Evolutionary conservation across 1,140 invertebrate species (phyloP), one percentile per base, ranked within the genome.

Genomic region (Gonioctena quinquepunctata): DNA sequence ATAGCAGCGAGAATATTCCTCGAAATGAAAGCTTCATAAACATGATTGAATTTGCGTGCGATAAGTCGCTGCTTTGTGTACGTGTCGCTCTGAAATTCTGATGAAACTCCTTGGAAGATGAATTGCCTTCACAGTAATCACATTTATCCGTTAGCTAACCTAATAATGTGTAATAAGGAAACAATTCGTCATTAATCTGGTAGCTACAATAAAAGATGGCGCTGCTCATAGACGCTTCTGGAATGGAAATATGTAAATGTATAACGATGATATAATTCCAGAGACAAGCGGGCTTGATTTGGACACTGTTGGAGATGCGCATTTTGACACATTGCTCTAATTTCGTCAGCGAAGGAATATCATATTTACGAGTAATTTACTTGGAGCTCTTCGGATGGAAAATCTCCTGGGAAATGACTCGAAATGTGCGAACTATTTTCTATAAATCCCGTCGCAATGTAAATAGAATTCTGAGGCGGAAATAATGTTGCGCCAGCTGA

Each of bases 121-220:
- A 72, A 69, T 68, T 68, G 71, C 61, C 61, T 49, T 48, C 71
- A 50, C 62, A 52, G 69, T 72, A 72, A 72, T 72, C 63, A 56
- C 49, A 69, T 72, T 72, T 72, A 66, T 66, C 61, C 25, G 50
- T 69, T 56, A 54, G 71, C 69, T 72, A 72, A 72, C 71, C 71
- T 72, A 72, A 72, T 72, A 72, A 73, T 63, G 56, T 64, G 60
- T 73, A 73, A 73, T 73, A 73, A 73, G 68, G 63, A 68, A 73
- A 73, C 71, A 73, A 73, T 73, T 70, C 68, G 64, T 73, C 71
- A 73, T 73, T 73, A 73, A 73, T 73, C 70, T 50, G 68, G 71
- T 70, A 70, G 71, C 68, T 73, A 66, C 56, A 67, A 70, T 64
- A 50, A 66, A 73, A 73, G 71, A 73, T 63, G 71, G 69, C 65